phyloP scores from a whole-genome alignment of 2,888 invertebrate genomes.

The Drosophila hamatofila region DNA sequence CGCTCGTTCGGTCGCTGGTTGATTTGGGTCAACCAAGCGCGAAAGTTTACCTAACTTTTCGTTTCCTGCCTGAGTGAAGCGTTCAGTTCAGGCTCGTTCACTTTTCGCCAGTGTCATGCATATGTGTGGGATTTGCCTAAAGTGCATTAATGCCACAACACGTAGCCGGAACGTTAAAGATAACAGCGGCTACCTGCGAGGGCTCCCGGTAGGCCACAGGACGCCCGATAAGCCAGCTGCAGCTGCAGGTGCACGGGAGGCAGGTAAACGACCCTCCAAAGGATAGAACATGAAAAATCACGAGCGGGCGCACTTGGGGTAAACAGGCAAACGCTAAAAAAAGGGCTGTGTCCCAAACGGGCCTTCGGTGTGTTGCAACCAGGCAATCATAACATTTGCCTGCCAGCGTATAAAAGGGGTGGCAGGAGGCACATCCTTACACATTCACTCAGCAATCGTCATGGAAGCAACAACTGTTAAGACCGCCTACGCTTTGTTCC shows the following conservation, averaged over 20 bases:
- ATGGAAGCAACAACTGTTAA: conserved; percentile 50
- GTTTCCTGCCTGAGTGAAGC: conserved; percentile 11
- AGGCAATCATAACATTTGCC: conserved; percentile 12
- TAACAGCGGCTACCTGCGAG: conserved; percentile 49
- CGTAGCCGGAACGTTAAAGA: conserved; percentile 36
- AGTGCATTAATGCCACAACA: conserved; percentile 51
- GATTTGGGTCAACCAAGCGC: conserved; percentile 41
- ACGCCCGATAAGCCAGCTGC: conserved; percentile 6
- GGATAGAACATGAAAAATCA: conserved; percentile 57
- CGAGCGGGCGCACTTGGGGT: conserved; percentile 12
- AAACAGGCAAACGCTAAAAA: conserved; percentile 2
- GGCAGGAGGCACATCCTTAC: conserved; percentile 22
- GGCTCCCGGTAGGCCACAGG: background rate
- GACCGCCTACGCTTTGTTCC: conserved; percentile 63
- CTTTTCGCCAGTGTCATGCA: conserved; percentile 21
- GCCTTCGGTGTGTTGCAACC: background rate
- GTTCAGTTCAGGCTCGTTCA: conserved; percentile 2
- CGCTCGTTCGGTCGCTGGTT: background rate
- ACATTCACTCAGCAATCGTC: conserved; percentile 53
- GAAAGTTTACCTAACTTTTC: conserved; percentile 64
- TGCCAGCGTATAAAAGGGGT: conserved; percentile 43
- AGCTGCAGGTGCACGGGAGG: background rate
- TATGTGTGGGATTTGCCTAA: conserved; percentile 54
- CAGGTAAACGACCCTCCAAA: conserved; percentile 55
- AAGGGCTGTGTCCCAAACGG: background rate